phyloP scores from a whole-genome alignment of 23 tunicate species.

The Trididemnum nubilum region DNA sequence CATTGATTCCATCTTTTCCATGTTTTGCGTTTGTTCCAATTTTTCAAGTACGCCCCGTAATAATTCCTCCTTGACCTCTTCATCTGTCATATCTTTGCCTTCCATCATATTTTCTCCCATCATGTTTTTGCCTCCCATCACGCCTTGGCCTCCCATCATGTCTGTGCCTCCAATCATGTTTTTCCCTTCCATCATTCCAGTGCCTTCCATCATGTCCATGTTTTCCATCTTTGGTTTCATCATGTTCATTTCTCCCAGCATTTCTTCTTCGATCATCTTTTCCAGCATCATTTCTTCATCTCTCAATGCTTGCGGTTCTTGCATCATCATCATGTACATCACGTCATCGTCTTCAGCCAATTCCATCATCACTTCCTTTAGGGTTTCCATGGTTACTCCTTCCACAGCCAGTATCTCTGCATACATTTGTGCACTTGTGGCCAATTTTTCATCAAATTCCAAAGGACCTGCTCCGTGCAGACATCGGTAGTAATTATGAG shows the following conservation, averaged over 20 bases:
- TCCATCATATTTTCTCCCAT: constrained; percentile 5
- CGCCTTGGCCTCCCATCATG: constrained; percentile 12
- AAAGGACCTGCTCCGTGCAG: constrained; percentile 33
- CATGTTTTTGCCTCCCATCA: constrained; percentile 12
- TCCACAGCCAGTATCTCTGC: constrained; percentile 10
- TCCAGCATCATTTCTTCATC: not conserved
- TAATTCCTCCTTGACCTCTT: not conserved
- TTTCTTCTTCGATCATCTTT: not conserved
- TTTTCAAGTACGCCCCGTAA: not conserved
- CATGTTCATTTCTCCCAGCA: not conserved
- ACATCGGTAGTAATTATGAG: constrained; percentile 48
- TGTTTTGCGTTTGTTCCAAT: not conserved
- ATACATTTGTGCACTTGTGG: constrained; percentile 26
- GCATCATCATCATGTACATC: not conserved
- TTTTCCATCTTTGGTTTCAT: not conserved
- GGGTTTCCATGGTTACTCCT: not conserved
- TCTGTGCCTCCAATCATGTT: not conserved
- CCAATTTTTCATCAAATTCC: constrained; percentile 4
- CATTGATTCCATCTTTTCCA: not conserved
- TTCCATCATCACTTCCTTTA: not conserved
- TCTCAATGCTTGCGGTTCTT: not conserved
- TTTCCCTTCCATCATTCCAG: not conserved
- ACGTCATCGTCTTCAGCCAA: not conserved
- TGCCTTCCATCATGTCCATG: not conserved
- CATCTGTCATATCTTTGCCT: not conserved